Conservation (phyloP, 2,113 vertebrate species). For the Connochaetes taurinus region DNA sequence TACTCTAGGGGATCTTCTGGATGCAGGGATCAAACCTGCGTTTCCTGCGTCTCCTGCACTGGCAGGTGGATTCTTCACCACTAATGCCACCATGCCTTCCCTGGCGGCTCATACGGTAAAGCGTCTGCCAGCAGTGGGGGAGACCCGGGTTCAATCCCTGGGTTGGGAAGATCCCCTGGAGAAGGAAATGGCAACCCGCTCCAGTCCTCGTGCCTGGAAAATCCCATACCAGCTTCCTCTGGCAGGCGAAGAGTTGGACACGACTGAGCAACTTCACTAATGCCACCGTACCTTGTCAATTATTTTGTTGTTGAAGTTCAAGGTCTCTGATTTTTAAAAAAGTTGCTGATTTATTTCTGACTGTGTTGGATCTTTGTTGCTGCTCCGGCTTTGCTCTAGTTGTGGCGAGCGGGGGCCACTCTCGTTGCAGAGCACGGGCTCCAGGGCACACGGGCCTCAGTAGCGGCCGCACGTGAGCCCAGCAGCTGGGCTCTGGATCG, state of each 20-base stretch:
- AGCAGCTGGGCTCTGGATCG: neutral
- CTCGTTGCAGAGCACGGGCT: neutral
- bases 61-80: neutral
- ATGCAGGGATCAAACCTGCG: neutral
- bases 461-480: neutral
- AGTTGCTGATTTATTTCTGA: neutral
- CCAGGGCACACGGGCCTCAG: neutral
- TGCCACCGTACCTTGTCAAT: neutral
- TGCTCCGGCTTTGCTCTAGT: neutral
- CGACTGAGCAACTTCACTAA: neutral
- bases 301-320: neutral
- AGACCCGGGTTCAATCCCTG: neutral
- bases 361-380: neutral
- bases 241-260: neutral
- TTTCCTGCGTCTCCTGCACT: neutral
- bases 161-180: neutral
- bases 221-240: neutral
- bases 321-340: neutral
- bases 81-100: neutral
- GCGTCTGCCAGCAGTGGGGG: fast-evolving
- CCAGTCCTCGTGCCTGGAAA: neutral
- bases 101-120: neutral
- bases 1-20: neutral
- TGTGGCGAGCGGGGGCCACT: neutral
- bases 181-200: neutral